Base-by-base conservation (phyloP, 2,113 vertebrate species). In the Numenius arquata region DNA sequence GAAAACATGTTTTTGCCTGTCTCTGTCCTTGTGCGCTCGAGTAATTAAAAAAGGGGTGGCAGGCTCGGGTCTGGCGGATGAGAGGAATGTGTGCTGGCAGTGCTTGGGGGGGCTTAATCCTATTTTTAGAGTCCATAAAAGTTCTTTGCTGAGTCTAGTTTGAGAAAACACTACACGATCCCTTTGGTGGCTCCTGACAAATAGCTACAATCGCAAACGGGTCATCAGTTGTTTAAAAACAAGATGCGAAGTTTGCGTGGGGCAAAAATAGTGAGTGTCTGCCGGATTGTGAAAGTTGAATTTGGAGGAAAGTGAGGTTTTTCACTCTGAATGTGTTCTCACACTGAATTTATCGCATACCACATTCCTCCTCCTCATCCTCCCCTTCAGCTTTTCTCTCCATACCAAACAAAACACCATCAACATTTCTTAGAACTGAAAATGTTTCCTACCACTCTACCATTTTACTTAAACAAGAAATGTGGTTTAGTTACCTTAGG, bases 241-340 rank as follows among this genome's bases (percentile, higher is more conserved):
- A 58, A 96, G 78, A 36, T 19, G 2, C 58, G 43, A 52, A 70
- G 34, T 34, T 77, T 89, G 22, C 8, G 27, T 59, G 50, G 85
- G 76, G 29, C 29, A 65, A 63, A 76, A 92, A 73, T 30, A 76
- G 34, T 1, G 1, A 43, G 30, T 14, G 7, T 78, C 34, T 90
- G 20, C 50, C 40, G 52, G 50, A 30, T 63, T 85, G 75, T 32
- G 27, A 26, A 61, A 41, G 52, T 11, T 78, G 71, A 55, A 50
- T 72, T 89, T 50, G 86, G 47, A 85, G 62, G 45, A 21, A 73
- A 62, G 62, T 82, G 71, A 89, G 23, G n/a, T 52, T 92, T 94
- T 81, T 62, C 25, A 70, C 62, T 85, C 34, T 23, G 72, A 61
- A 25, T 65, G 32, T 94, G n/a, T 94, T 85, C 53, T 85, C 45